Base-by-base conservation (phyloP, 64 coral and sea anemone species). In the Catalaphyllia jardinei region DNA sequence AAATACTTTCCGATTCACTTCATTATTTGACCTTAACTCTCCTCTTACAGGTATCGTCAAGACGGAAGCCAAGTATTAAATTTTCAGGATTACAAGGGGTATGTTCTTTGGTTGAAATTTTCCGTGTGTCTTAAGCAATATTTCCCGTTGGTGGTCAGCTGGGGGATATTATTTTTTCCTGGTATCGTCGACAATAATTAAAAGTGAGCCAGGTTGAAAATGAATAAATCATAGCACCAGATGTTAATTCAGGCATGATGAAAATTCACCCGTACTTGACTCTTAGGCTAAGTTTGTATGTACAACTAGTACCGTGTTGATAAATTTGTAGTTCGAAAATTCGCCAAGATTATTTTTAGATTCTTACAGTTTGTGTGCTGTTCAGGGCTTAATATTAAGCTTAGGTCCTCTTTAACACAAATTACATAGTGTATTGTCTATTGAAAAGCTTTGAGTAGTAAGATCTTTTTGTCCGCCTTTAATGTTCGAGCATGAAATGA, bases 21-120 rank as follows among this genome's bases (percentile, higher is more conserved):
- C 67, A 64, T 85, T 89, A 17, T 82, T 72, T 74, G 51, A 16
- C 79, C 29, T 76, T 74, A 91, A 31, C 80, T 83, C 52, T 93
- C 33, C 83, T 72, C 82, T 77, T 31, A 88, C 82, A 96, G 95
- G 79, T 54, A 29, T 55, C 76, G 49, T 60, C 82, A 86, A 87
- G 80, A 65, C 67, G 74, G 35, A 91, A 77, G 77, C 91, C 91
- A 27, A 60, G 60, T 7, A 97, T 97, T 80, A 89, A 85, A 67
- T 97, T 97, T 83, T 80, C 72, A 72, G 95, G 95, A 27, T 89
- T 82, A 78, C 89, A 89, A 28, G 95, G 95, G 92, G 95, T 97
- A 88, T 29, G 91, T 30, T 38, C 57, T 65, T 30, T 50, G 49
- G 67, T 51, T 52, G 42, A 79, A 54, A 30, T 4, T n/a, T 67